phyloP scores from a whole-genome alignment of 2,113 vertebrate genomes.

The Calcarius ornatus region DNA sequence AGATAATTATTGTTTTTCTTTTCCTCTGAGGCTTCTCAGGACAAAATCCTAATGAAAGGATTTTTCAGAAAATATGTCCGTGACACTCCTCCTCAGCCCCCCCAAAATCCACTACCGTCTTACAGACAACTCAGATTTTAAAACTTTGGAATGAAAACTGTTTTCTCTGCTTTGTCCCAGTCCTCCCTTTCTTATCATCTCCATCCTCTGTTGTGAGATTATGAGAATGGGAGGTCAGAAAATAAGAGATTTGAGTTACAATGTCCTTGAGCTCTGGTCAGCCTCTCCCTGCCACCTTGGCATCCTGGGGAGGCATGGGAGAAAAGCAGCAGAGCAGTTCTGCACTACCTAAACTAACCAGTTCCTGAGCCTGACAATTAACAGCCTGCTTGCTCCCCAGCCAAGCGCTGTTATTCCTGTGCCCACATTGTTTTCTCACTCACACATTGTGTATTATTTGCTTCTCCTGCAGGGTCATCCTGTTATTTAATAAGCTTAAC shows the following conservation, averaged over 20 bases:
- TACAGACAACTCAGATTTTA: neutral
- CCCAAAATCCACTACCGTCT: fast-evolving
- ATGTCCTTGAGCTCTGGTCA: neutral
- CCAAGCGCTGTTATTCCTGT: neutral
- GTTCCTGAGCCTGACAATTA: neutral
- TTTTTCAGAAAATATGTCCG: too few species aligned
- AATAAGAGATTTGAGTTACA: neutral
- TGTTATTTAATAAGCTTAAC: neutral
- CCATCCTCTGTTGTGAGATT: neutral
- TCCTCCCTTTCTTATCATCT: neutral
- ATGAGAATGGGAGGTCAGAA: neutral
- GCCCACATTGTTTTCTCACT: neutral
- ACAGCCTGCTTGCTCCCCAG: neutral
- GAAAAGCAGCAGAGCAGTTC: neutral
- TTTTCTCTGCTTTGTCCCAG: neutral
- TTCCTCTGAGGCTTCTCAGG: too few species aligned
- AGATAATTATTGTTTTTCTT: too few species aligned
- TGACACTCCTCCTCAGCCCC: neutral
- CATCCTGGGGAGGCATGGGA: neutral
- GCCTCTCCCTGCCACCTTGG: neutral
- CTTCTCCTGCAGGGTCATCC: neutral
- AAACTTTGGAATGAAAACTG: neutral
- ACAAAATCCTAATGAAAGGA: too few species aligned
- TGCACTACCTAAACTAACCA: neutral
- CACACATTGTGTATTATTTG: fast-evolving